phyloP scores from a whole-genome alignment of 2,888 invertebrate species.

The Drosophila paramelanica region DNA sequence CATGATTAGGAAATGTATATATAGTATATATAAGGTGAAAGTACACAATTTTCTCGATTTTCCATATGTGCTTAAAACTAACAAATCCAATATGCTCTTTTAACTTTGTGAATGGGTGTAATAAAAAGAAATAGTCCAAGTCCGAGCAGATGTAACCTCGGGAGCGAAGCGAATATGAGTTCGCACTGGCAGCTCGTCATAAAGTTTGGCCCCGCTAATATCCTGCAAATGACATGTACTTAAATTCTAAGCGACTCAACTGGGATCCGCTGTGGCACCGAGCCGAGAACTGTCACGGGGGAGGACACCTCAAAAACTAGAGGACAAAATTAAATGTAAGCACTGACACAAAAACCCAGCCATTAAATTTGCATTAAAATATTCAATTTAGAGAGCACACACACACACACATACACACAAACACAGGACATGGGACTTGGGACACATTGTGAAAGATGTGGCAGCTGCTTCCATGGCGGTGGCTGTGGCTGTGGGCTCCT shows the following conservation, averaged over 20 bases:
- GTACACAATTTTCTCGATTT: too few relatives aligned
- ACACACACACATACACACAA: background rate
- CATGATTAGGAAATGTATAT: background rate
- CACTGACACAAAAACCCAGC: slow-evolving; percentile 36
- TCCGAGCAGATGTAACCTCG: background rate
- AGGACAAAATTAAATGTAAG: slow-evolving; percentile 63
- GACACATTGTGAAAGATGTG: slow-evolving; percentile 15
- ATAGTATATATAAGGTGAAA: too few relatives aligned
- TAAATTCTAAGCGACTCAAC: slow-evolving; percentile 22
- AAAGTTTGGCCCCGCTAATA: slow-evolving; percentile 24
- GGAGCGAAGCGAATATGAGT: background rate
- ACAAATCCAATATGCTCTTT: too few relatives aligned
- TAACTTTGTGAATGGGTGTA: too few relatives aligned
- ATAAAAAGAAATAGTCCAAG: too few relatives aligned
- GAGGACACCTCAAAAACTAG: slow-evolving; percentile 36
- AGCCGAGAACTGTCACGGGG: background rate
- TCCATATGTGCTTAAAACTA: too few relatives aligned
- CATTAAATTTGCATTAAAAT: slow-evolving; percentile 78
- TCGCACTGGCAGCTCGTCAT: slow-evolving; percentile 17
- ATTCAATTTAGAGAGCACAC: slow-evolving; percentile 62
- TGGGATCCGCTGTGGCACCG: background rate
- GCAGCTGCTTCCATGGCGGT: slow-evolving; percentile 39
- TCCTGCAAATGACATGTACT: slow-evolving; percentile 41
- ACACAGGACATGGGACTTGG: background rate
- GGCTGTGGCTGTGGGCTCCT: slow-evolving; percentile 10